Conservation (phyloP, 2,113 vertebrate genomes). For the Carassius auratus region DNA sequence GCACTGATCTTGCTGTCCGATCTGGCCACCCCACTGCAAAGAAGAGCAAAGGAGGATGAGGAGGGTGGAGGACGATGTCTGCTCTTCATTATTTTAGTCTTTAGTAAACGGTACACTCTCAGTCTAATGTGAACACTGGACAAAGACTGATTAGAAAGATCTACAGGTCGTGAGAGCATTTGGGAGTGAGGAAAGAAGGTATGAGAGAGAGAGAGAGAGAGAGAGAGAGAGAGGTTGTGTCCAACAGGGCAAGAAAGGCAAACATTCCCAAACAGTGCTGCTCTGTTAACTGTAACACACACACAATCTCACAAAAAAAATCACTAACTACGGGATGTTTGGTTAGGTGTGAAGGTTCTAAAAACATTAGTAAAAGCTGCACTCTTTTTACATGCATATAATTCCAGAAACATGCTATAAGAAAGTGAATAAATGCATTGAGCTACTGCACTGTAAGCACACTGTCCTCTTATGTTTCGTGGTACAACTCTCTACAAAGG, state of each 20-base stretch:
- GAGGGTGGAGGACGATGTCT: conserved; percentile 62
- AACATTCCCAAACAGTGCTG: conserved; percentile 76
- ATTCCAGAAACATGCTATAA: background rate
- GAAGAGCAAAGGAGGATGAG: conserved; percentile 65
- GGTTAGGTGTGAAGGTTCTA: conserved; percentile 18
- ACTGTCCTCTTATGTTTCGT: background rate
- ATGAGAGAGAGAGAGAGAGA: conserved; percentile 16
- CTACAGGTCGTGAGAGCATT: conserved; percentile 66
- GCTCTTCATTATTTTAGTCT: conserved; percentile 68
- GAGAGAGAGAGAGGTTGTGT: background rate
- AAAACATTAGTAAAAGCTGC: conserved; percentile 45
- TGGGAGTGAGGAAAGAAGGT: conserved; percentile 53
- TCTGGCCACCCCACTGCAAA: conserved; percentile 78
- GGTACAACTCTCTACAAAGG: background rate
- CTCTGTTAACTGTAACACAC: conserved; percentile 74
- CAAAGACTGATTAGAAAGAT: conserved; percentile 63
- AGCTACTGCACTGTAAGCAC: background rate
- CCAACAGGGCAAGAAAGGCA: conserved; percentile 66
- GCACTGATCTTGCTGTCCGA: conserved; percentile 82
- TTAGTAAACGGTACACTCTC: conserved; percentile 20
- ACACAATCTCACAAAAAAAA: conserved; percentile 54
- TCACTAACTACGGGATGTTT: conserved; percentile 63
- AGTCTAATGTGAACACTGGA: background rate
- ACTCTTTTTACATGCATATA: conserved; percentile 46
- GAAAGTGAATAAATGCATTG: background rate